phyloP scores from a whole-genome alignment of 2,797 vertebrate genomes.

The Melanotaenia boesemani region DNA sequence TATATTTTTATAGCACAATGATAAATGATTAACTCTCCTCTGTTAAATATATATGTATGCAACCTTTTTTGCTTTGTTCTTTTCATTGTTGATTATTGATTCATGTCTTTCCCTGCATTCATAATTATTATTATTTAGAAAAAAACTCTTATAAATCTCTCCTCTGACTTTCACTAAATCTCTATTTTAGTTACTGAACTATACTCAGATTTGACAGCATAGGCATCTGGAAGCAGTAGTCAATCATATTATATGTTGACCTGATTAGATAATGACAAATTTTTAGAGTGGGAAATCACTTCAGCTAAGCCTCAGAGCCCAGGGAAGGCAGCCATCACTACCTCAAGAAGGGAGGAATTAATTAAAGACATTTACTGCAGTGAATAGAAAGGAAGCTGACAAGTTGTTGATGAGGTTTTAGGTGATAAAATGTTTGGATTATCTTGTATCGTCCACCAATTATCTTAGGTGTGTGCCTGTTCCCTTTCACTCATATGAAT shows the following conservation, averaged over 20 bases:
- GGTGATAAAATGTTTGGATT: not conserved
- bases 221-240: slow-evolving; percentile 21
- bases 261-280: slow-evolving; percentile 35
- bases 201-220: slow-evolving; percentile 8
- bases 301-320: slow-evolving; percentile 13
- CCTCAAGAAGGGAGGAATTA: slow-evolving; percentile 35
- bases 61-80: not conserved
- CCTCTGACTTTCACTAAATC: slow-evolving; percentile 12
- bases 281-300: slow-evolving; percentile 25
- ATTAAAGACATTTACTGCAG: slow-evolving; percentile 52
- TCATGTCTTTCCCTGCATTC: slow-evolving; percentile 11
- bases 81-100: not conserved
- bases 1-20: not conserved
- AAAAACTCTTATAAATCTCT: slow-evolving; percentile 7
- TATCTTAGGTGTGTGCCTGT: not conserved
- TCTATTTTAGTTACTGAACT: slow-evolving; percentile 1
- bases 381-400: slow-evolving; percentile 12
- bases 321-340: slow-evolving; percentile 26
- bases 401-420: slow-evolving; percentile 25
- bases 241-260: slow-evolving; percentile 44
- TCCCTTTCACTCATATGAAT: not conserved
- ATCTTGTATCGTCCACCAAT: not conserved
- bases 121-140: slow-evolving; percentile 1
- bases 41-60: not conserved
- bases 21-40: not conserved